Conservation (phyloP, 2,113 vertebrate species). For the Muntiacus reevesi region DNA sequence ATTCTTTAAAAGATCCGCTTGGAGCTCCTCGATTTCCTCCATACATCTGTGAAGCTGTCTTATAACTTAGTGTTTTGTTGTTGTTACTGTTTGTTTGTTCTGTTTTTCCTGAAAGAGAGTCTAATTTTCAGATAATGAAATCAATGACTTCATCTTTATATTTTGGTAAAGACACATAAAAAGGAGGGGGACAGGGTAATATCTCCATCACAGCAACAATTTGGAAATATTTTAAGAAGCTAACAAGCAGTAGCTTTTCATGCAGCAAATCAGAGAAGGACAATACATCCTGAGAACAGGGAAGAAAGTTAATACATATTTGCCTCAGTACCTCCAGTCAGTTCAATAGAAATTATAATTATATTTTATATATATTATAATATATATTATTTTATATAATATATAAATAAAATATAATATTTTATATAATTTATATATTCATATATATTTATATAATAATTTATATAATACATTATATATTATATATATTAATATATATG, state of each 20-base stretch:
- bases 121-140: not conserved
- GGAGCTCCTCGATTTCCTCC: not conserved
- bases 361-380: too few species aligned
- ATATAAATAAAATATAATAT: too few species aligned
- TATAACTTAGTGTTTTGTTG: not conserved
- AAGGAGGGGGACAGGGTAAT: not conserved
- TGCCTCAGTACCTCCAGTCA: not conserved
- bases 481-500: too few species aligned
- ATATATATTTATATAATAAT: too few species aligned
- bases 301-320: not conserved
- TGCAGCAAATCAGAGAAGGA: not conserved
- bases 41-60: not conserved
- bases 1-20: slow-evolving; percentile 56
- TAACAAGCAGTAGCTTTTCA: not conserved
- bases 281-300: not conserved
- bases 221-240: not conserved
- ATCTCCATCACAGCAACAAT: not conserved
- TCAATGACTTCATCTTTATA: not conserved
- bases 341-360: not conserved
- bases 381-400: too few species aligned
- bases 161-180: not conserved
- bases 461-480: too few species aligned
- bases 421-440: too few species aligned
- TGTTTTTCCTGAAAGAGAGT: not conserved
- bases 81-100: not conserved